Conservation (phyloP, 2,888 invertebrate genomes). For the Heliothis peltigera region DNA sequence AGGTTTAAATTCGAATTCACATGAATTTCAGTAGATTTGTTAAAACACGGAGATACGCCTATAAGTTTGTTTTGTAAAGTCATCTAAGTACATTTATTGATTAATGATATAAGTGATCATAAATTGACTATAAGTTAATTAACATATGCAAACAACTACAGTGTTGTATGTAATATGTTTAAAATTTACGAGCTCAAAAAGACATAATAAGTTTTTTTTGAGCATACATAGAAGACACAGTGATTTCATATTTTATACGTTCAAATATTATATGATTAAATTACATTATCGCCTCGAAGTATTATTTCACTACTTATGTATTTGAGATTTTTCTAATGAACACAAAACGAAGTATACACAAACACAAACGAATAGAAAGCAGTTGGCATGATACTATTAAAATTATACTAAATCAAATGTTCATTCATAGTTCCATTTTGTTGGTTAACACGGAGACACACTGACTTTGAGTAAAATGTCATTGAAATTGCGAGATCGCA, state of each 20-base stretch:
- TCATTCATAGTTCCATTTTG: background rate
- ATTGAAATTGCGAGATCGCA: no score
- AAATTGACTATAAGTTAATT: conserved; percentile 1
- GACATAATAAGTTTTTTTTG: background rate
- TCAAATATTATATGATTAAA: background rate
- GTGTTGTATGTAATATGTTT: background rate
- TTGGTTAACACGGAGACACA: background rate
- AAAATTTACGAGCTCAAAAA: conserved; percentile 1
- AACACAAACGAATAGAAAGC: background rate
- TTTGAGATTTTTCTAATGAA: background rate
- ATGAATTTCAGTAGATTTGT: background rate
- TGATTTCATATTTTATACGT: background rate
- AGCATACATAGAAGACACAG: conserved; percentile 1
- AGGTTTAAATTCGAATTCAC: background rate
- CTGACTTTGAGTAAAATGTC: background rate
- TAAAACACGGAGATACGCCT: background rate
- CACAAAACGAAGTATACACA: background rate
- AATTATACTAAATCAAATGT: background rate
- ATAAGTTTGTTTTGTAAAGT: background rate
- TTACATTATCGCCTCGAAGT: background rate
- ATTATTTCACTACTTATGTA: background rate
- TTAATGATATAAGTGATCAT: conserved; percentile 1
- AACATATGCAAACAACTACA: background rate
- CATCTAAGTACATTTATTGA: background rate
- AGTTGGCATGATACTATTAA: background rate